Conservation (phyloP, 2,113 vertebrate genomes). For the Tylochromis polylepis region DNA sequence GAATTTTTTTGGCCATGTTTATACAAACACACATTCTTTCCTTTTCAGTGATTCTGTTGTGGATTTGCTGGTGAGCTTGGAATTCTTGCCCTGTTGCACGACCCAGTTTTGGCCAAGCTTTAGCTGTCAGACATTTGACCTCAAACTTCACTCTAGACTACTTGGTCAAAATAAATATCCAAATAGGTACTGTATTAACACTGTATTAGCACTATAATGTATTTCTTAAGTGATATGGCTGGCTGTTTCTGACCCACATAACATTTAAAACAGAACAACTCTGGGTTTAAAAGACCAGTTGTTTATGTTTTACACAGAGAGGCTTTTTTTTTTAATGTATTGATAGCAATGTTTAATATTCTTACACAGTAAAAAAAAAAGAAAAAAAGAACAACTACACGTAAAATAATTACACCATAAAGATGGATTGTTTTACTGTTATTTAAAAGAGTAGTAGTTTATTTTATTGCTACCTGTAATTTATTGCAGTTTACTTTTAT, state of each 20-base stretch:
- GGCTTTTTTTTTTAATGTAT: too few species aligned
- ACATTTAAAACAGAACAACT: background rate
- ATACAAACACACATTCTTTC: background rate
- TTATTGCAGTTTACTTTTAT: too few species aligned
- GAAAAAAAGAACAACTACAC: too few species aligned
- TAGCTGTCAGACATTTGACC: background rate
- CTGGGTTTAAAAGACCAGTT: background rate
- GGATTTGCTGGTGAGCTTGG: background rate
- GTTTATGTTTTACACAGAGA: too few species aligned
- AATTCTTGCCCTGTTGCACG: too few species aligned
- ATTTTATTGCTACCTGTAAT: too few species aligned
- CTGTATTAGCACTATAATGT: background rate
- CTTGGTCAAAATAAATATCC: background rate
- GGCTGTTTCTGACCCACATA: background rate
- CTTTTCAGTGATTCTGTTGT: background rate
- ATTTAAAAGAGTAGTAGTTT: too few species aligned
- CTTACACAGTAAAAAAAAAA: too few species aligned
- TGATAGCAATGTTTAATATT: too few species aligned
- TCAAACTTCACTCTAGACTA: background rate
- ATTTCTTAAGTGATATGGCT: background rate
- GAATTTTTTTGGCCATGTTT: background rate
- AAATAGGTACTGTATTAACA: background rate
- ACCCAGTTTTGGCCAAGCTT: background rate
- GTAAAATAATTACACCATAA: too few species aligned
- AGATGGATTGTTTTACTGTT: too few species aligned